These are phyloP conservation scores for Hydrochoerus hydrochaeris DNA, from an alignment of 2,113 vertebrate species.

Conservation along the genomic window DNA sequence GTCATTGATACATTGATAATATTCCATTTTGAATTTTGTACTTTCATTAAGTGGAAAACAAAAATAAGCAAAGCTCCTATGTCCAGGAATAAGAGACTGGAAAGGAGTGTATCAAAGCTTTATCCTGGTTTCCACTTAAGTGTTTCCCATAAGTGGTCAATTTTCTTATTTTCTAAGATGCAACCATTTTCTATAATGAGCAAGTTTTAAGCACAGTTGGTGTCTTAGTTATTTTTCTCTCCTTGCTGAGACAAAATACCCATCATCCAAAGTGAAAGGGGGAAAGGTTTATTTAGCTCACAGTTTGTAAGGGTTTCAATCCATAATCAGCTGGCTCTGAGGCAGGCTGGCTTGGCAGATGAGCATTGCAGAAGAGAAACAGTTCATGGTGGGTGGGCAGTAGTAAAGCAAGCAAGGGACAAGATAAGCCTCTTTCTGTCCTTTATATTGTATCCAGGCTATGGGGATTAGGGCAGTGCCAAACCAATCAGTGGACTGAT, in stretches of 20 bases:
- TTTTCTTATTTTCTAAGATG: conserved; percentile 3
- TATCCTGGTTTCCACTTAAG: background rate
- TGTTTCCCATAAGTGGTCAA: background rate
- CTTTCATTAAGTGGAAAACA: background rate
- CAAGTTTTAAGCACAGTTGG: background rate
- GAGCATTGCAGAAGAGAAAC: background rate
- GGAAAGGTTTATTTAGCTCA: background rate
- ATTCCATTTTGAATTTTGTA: conserved; percentile 25
- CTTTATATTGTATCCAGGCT: background rate
- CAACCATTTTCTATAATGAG: background rate
- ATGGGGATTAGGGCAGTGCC: background rate
- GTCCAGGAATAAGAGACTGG: background rate
- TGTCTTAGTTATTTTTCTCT: background rate
- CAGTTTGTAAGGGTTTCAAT: background rate
- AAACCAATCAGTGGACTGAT: background rate
- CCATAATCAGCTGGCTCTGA: background rate
- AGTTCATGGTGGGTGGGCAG: background rate
- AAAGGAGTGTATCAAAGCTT: background rate
- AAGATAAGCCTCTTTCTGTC: background rate
- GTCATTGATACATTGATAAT: conserved; percentile 56
- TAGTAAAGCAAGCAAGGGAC: background rate
- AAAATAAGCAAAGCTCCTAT: background rate
- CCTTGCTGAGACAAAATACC: background rate
- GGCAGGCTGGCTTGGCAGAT: background rate
- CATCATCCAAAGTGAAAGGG: background rate